phyloP scores from a whole-genome alignment of 30 jellyfish, hydroid and myxozoan genomes.

The Nemopilema nomurai region DNA sequence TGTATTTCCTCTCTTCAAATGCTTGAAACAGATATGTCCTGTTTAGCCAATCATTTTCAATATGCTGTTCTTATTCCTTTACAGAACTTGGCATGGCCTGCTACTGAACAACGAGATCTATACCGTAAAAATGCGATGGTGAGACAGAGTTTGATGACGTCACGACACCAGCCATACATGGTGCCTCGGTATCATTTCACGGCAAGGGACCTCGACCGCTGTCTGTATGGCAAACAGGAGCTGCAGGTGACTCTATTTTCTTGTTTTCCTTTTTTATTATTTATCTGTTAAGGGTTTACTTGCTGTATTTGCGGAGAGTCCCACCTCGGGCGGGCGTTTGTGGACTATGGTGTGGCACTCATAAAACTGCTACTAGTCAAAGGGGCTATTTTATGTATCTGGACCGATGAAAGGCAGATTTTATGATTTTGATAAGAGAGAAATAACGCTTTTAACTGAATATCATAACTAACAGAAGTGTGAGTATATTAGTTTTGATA shows the following conservation, averaged over 20 bases:
- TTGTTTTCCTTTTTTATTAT: neutral
- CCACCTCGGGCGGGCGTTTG: too few species aligned
- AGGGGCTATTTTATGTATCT: too few species aligned
- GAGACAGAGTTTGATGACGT: slow-evolving; percentile 40
- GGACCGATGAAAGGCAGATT: too few species aligned
- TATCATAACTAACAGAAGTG: too few species aligned
- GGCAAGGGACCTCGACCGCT: slow-evolving; percentile 73
- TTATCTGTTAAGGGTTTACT: neutral
- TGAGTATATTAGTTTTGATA: too few species aligned
- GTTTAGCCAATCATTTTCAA: too few species aligned
- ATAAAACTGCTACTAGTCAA: too few species aligned
- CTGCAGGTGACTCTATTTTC: slow-evolving; percentile 30
- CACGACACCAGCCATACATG: slow-evolving; percentile 75
- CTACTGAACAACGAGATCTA: slow-evolving; percentile 45
- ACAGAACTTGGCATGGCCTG: slow-evolving; percentile 56
- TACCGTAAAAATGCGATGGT: slow-evolving; percentile 54
- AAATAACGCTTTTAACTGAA: too few species aligned
- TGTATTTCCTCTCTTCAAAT: too few species aligned
- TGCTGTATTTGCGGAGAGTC: neutral
- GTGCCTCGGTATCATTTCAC: slow-evolving; percentile 76
- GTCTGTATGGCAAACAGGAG: slow-evolving; percentile 90
- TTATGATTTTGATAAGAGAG: too few species aligned
- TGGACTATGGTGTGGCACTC: too few species aligned
- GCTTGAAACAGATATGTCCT: too few species aligned
- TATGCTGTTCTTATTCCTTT: neutral